Base-by-base conservation (phyloP, 53 echinoderm and acorn worm species). In the Antedon mediterranea region DNA sequence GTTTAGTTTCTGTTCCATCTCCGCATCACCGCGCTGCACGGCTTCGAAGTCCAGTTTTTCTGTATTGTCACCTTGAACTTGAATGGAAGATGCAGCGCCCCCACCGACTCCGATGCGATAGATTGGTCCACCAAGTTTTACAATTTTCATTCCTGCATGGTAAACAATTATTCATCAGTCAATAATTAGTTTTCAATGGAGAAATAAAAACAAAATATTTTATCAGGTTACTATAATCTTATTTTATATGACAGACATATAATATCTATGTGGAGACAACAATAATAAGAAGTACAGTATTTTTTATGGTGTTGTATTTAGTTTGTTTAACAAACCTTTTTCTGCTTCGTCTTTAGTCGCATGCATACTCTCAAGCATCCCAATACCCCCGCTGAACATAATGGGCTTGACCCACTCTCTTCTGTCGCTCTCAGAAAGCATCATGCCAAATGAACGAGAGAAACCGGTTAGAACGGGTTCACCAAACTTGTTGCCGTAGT, bases 1-100 rank as follows among this genome's bases (percentile, higher is more conserved):
- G 84, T 95, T 95, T 71, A 95, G 74, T 29, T 95, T 95, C 89
- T 95, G 97, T 31, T 95, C 97, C 97, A 95, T 95, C 84, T 95
- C 97, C 0, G 97, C 91, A 84, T 95, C 97, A 5, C 97, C 97
- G 43, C 97, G 76, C 85, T 95, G 97, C 31, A 95, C 97, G 7
- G 97, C 97, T 0, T 91, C 97, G 80, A 95, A 95, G 82, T 95
- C 97, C 75, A 95, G 82, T 73, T 89, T 87, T 73, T 87, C 97
- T 3, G 97, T 87, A 32, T 95, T 95, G 34, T 94, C 94, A 75
- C 94, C 94, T 76, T 95, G 97, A 20, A 95, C 91, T 77, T 95
- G 91, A 80, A 95, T 91, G 84, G 97, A 95, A 71, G 97, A 95
- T 42, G 97, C 97, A 18, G 97, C 97, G 3, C 97, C 97, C 0